Evolutionary conservation across 2,888 invertebrate genomes (phyloP), one percentile per base, ranked within the genome.

Genomic region (Mesochorus sp.): DNA sequence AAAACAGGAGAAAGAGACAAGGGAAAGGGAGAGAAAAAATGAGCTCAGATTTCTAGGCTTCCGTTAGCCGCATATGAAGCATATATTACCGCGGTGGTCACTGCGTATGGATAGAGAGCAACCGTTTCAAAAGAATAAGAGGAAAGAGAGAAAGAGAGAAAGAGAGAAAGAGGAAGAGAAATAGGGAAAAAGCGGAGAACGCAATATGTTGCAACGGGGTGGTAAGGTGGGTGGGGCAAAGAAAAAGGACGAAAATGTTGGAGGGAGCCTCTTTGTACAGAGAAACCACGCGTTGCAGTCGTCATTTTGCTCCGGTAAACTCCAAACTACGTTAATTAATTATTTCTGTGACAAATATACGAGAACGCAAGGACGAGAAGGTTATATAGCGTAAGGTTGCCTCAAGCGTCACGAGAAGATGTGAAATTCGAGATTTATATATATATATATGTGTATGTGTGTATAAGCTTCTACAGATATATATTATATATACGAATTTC

Each of bases 331-430:
- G 85, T 84, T 87, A 88, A 88, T 88, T 88, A 88, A 87, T 87
- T 87, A 87, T 88, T 87, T 83, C 85, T 64, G 84, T 68, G 85
- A 87, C 83, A 85, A 85, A 87, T 86, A 84, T 76, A 75, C 75
- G 72, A 42, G 49, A 57, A 57, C 42, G 39, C 62, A 37, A 14
- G 62, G 17, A 68, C 39, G 66, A 53, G 34, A 14, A 57, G 57
- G 19, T 57, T 59, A 74, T 74, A 70, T 57, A 70, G 28, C n/a
- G 28, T 67, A 47, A 61, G 44, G 76, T 72, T 67, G 72, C 53
- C 59, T 64, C 66, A 44, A 37, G 34, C 49, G 39, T 24, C 47
- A 57, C 66, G 39, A 70, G 14, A 55, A 68, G 44, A 39, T 44
- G 34, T 14, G 4, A 49, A 73, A 64, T 51, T 19, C 55, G 42